Evolutionary conservation across 2,113 vertebrate species (phyloP).

Genomic region (Bagarius yarrelli): DNA sequence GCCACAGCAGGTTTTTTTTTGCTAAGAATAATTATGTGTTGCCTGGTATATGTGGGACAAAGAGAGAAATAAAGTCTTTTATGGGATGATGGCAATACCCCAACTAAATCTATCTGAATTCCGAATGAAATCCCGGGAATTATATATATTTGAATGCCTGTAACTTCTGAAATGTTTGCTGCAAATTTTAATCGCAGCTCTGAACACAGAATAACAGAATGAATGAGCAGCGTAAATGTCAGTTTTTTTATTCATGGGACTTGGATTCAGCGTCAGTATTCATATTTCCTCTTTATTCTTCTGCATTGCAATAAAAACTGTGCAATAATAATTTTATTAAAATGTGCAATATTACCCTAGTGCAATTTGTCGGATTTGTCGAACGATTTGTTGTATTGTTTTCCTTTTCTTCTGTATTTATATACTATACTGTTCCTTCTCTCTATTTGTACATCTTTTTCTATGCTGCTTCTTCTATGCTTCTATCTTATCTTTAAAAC

Average conservation of each 20-base stretch:
- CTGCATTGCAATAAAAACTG: too few species aligned
- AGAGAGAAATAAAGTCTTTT: not conserved
- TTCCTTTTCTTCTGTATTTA: too few species aligned
- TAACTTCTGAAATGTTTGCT: constrained; percentile 21
- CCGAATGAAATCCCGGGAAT: constrained; percentile 1
- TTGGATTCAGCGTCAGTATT: not conserved
- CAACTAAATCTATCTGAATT: not conserved
- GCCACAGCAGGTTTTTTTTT: not conserved
- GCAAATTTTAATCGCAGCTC: not conserved
- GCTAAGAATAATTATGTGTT: constrained; percentile 28
- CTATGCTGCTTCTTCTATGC: too few species aligned
- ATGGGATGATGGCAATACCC: not conserved
- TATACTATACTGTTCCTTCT: too few species aligned
- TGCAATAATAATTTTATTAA: too few species aligned
- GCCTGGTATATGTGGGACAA: not conserved
- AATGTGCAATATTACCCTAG: too few species aligned
- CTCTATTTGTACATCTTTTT: too few species aligned
- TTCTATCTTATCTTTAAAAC: too few species aligned
- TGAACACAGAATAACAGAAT: not conserved
- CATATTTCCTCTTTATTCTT: not conserved
- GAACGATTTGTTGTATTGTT: too few species aligned
- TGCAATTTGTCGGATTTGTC: too few species aligned
- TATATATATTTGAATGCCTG: not conserved
- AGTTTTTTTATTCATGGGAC: not conserved
- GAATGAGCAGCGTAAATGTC: constrained; percentile 3